phyloP scores from a whole-genome alignment of 2,113 vertebrate genomes.

The Eurystomus gularis region DNA sequence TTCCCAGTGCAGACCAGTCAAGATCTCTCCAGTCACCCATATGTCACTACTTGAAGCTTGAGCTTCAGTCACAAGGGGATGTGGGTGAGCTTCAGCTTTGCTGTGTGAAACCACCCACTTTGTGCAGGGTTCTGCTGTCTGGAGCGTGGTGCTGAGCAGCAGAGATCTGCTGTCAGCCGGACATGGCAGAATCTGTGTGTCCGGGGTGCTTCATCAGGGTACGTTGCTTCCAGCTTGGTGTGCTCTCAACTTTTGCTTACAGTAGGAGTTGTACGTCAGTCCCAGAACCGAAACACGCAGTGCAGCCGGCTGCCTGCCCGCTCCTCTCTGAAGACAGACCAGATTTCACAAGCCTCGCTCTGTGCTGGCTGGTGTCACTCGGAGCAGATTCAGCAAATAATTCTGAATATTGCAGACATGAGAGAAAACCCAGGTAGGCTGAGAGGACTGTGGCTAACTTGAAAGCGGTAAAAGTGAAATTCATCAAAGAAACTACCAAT shows the following conservation, averaged over 20 bases:
- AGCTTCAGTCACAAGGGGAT: not conserved
- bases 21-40: not conserved
- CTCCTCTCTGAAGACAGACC: not conserved
- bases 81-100: not conserved
- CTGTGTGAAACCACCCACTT: not conserved
- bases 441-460: not conserved
- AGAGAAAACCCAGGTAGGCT: not conserved
- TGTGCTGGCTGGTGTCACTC: not conserved
- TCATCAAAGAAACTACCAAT: not conserved
- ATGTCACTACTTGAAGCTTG: not conserved
- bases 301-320: not conserved
- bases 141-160: not conserved
- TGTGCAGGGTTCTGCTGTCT: not conserved
- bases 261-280: not conserved
- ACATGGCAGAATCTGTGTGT: not conserved
- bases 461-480: slow-evolving; percentile 29
- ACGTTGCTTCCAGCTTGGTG: not conserved
- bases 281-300: not conserved
- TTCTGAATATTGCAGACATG: not conserved
- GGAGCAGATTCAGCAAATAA: not conserved
- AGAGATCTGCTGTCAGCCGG: not conserved
- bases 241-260: not conserved
- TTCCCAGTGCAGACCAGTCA: not conserved
- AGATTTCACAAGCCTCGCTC: not conserved
- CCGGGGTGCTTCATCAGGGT: not conserved